Evolutionary conservation across 2,113 vertebrate genomes (phyloP).

Genomic region (Trogon surrucura): DNA sequence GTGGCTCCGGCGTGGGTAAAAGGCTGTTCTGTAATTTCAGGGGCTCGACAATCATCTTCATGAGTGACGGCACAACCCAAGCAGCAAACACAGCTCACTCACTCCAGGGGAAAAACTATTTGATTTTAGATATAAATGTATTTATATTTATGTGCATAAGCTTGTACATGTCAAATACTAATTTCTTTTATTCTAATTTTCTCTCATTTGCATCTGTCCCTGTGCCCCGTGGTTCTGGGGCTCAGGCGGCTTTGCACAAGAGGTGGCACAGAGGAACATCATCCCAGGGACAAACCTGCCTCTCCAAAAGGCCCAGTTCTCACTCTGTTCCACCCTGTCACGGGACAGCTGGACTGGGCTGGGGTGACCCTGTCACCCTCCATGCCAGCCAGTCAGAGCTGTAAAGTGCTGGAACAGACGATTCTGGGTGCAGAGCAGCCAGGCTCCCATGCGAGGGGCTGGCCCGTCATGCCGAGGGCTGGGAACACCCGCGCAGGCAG

Average conservation of each 20-base stretch:
- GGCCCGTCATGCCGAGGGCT: no score
- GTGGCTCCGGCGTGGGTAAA: background rate
- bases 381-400: fast-evolving
- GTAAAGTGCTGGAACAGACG: fast-evolving
- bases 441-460: fast-evolving
- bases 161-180: slow-evolving; percentile 50
- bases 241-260: background rate
- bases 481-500: fast-evolving
- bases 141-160: slow-evolving; percentile 69
- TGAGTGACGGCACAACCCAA: slow-evolving; percentile 32
- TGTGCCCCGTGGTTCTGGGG: background rate
- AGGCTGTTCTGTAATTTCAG: slow-evolving; percentile 28
- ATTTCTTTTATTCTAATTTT: slow-evolving; percentile 60
- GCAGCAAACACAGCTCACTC: slow-evolving; percentile 38
- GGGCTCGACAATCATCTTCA: slow-evolving; percentile 45
- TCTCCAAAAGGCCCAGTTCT: background rate
- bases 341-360: background rate
- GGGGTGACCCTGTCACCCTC: background rate
- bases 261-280: background rate
- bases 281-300: fast-evolving
- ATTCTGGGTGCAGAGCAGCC: background rate
- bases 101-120: slow-evolving; percentile 66
- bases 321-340: background rate
- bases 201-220: slow-evolving; percentile 45
- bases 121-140: slow-evolving; percentile 55